A percentile compares a stretch with the other conserved stretches of the same genome.
Conservation (phyloP, 2,797 vertebrate species). For the Myripristis murdjan region DNA sequence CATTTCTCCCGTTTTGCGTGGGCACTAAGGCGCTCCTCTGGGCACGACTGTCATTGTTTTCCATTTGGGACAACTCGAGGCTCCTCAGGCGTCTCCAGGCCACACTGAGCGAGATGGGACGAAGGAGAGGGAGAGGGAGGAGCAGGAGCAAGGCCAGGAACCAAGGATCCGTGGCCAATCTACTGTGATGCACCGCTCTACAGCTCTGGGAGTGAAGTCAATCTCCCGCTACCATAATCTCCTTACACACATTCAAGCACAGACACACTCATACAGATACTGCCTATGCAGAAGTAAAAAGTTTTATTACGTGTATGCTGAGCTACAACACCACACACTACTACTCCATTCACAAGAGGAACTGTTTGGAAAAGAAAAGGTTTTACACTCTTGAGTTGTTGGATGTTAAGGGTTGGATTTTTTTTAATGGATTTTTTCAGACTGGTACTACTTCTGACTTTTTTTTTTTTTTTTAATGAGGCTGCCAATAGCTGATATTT, state of each 20-base stretch:
- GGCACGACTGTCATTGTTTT: conserved; percentile 60
- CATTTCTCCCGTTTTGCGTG: conserved; percentile 61
- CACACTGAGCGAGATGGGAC: background rate
- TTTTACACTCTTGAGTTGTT: background rate
- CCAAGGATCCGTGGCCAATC: conserved; percentile 54
- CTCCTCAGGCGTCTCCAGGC: conserved; percentile 44
- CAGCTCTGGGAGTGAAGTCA: conserved; percentile 66
- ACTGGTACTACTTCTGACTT: too few relatives aligned
- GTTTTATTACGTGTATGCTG: conserved; percentile 25
- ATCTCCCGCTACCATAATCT: conserved; percentile 60
- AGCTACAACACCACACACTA: background rate
- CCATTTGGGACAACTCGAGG: conserved; percentile 55
- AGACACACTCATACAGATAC: conserved; percentile 32
- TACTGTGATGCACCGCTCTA: conserved; percentile 52
- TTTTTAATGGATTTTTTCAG: too few relatives aligned
- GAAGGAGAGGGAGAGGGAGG: background rate
- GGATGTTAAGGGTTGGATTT: too few relatives aligned
- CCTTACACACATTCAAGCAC: conserved; percentile 48
- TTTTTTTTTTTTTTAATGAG: too few relatives aligned
- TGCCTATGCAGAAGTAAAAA: background rate
- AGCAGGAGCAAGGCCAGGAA: conserved; percentile 10
- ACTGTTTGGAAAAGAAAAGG: background rate
- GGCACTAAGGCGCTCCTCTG: conserved; percentile 42
- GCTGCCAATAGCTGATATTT: too few relatives aligned
- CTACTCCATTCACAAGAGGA: background rate